These are phyloP conservation scores for Ormia ochracea DNA, from an alignment of 2,888 invertebrate genomes.

Conservation along the genomic window DNA sequence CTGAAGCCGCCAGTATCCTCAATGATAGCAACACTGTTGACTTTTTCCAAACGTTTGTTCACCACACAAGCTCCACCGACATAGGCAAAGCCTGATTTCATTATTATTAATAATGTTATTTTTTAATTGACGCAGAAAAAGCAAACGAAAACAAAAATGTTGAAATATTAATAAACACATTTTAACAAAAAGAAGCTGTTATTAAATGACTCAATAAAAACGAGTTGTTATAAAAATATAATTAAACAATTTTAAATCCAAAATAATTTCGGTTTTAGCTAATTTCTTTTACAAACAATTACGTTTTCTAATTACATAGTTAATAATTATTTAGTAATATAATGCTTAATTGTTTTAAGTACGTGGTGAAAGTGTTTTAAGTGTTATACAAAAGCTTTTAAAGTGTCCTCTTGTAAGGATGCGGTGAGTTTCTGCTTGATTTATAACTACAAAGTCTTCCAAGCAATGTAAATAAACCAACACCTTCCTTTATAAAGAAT, in stretches of 20 bases:
- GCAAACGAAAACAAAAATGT: neutral
- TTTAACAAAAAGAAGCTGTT: constrained; percentile 43
- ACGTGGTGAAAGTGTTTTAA: neutral
- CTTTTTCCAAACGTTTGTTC: constrained; percentile 95
- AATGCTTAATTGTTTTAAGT: neutral
- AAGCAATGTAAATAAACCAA: neutral
- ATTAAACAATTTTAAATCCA: neutral
- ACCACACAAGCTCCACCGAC: constrained; percentile 97
- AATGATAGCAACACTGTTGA: constrained; percentile 96
- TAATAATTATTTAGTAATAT: neutral
- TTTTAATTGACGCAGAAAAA: constrained; percentile 32
- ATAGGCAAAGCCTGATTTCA: constrained; percentile 89
- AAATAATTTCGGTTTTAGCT: neutral
- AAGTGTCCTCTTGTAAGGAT: neutral
- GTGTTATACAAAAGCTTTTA: constrained; percentile 10
- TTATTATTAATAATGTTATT: neutral
- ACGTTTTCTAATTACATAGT: neutral
- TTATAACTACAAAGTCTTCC: neutral
- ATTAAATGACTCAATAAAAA: constrained; percentile 17
- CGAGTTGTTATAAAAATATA: constrained; percentile 29
- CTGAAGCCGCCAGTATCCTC: constrained; percentile 98
- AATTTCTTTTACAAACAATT: constrained; percentile 22
- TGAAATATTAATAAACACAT: constrained; percentile 10
- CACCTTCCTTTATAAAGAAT: neutral
- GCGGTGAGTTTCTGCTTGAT: neutral